Percentiles rank a stretch among this genome's conserved stretches.
Conservation (phyloP, 2,113 vertebrate genomes). For the Notarius quadriscutis region DNA sequence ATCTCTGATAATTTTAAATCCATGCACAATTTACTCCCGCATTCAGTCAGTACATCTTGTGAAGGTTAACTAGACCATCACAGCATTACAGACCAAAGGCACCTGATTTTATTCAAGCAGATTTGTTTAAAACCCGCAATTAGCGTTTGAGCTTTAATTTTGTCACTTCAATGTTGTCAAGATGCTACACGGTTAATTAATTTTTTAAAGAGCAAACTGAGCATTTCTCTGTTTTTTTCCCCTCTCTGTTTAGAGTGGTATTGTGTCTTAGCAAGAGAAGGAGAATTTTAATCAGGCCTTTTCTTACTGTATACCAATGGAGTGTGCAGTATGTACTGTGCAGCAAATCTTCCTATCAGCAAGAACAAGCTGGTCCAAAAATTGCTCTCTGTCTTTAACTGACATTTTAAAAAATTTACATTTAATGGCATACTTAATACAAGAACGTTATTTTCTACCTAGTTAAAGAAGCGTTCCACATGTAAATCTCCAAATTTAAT, state of each 20-base stretch:
- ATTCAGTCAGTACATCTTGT: constrained; percentile 9
- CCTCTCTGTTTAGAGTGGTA: constrained; percentile 24
- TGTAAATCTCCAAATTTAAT: not conserved
- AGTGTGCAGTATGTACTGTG: not conserved
- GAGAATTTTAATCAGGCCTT: constrained; percentile 25
- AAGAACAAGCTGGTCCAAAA: constrained; percentile 16
- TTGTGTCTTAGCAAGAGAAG: constrained; percentile 9
- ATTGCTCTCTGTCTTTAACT: not conserved
- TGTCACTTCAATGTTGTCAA: constrained; percentile 25
- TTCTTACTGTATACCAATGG: not conserved
- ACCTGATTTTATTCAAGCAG: constrained; percentile 3
- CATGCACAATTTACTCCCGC: not conserved
- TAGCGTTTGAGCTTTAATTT: not conserved
- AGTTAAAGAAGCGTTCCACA: not conserved
- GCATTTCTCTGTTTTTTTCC: not conserved
- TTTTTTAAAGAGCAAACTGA: constrained; percentile 5
- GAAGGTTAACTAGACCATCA: constrained; percentile 1
- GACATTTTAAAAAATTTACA: not conserved
- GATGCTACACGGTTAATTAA: not conserved
- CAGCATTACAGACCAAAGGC: not conserved
- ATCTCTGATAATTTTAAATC: constrained; percentile 20
- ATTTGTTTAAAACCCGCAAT: constrained; percentile 7
- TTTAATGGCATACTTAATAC: not conserved
- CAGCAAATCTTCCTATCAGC: constrained; percentile 19
- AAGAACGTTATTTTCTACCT: not conserved